Percentiles rank a stretch among this genome's conserved stretches.
Evolutionary conservation across 37 sponge, comb jelly and placozoan species (phyloP).

Genomic region (Theonella swinhoei): DNA sequence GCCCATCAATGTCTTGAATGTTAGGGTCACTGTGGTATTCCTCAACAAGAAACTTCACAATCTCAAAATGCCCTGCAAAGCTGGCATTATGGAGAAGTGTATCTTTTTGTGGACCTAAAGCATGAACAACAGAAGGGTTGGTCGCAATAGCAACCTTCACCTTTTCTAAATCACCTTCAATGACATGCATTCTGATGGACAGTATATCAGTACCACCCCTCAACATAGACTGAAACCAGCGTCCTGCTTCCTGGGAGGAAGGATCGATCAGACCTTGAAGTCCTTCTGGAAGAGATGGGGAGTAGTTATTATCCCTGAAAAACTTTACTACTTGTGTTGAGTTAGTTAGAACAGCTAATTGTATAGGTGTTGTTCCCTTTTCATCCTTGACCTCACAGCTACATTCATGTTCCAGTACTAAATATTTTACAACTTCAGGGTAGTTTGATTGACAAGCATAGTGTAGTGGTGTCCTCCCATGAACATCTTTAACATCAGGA

Average conservation of each 20-base stretch:
- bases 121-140: not conserved
- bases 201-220: not conserved
- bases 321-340: slow-evolving; percentile 38
- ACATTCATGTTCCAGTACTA: slow-evolving; percentile 25
- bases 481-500: not conserved
- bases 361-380: slow-evolving; percentile 10
- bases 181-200: not conserved
- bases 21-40: slow-evolving; percentile 25
- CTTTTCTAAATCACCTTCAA: slow-evolving; percentile 30
- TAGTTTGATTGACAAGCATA: slow-evolving; percentile 27
- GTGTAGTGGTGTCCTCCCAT: slow-evolving; percentile 44
- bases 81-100: slow-evolving; percentile 49
- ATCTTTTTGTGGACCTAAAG: slow-evolving; percentile 28
- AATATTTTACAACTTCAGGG: slow-evolving; percentile 21
- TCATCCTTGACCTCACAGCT: slow-evolving; percentile 6
- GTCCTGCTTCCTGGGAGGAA: not conserved
- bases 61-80: slow-evolving; percentile 7
- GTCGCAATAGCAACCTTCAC: slow-evolving; percentile 8
- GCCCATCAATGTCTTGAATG: slow-evolving; percentile 40
- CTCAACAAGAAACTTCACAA: slow-evolving; percentile 32
- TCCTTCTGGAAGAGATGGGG: not conserved
- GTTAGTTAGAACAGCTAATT: slow-evolving; percentile 13
- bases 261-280: not conserved
- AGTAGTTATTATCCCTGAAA: slow-evolving; percentile 8
- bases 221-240: not conserved